Percentiles rank a stretch among this genome's conserved stretches.
These are phyloP conservation scores for Campylorhamphus procurvoides DNA, from an alignment of 2,113 vertebrate species.

Conservation along the genomic window DNA sequence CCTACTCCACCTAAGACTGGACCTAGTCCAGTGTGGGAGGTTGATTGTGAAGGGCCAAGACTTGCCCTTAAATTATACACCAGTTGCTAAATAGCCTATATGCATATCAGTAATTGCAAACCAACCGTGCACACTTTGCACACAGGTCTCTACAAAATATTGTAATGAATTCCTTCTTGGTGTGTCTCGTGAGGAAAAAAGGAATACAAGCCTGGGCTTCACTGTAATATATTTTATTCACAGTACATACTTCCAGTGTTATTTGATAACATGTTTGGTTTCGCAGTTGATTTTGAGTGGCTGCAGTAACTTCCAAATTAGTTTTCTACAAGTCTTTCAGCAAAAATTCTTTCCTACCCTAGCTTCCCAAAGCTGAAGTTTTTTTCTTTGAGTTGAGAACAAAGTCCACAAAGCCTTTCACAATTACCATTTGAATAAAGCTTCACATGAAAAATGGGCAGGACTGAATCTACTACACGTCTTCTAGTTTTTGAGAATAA, in stretches of 20 bases:
- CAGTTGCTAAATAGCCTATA: not conserved
- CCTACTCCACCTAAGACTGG: not conserved
- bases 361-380: conserved; percentile 29
- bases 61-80: not conserved
- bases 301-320: conserved; percentile 27
- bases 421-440: conserved; percentile 64
- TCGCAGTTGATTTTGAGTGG: not conserved
- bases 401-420: conserved; percentile 58
- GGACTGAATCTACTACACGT: conserved; percentile 18
- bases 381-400: conserved; percentile 56
- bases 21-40: not conserved
- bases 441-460: conserved; percentile 56
- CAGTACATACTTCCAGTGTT: not conserved
- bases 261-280: not conserved
- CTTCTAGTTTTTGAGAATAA: conserved; percentile 28
- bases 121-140: not conserved
- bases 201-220: not conserved
- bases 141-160: not conserved
- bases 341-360: conserved; percentile 33
- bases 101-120: not conserved
- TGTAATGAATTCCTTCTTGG: not conserved
- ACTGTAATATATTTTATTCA: conserved; percentile 2
- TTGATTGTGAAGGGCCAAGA: not conserved
- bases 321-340: conserved; percentile 30
- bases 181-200: not conserved